Base-by-base conservation (phyloP, 2,888 invertebrate species). In the Pseudococcus jackbeardsleyi region DNA sequence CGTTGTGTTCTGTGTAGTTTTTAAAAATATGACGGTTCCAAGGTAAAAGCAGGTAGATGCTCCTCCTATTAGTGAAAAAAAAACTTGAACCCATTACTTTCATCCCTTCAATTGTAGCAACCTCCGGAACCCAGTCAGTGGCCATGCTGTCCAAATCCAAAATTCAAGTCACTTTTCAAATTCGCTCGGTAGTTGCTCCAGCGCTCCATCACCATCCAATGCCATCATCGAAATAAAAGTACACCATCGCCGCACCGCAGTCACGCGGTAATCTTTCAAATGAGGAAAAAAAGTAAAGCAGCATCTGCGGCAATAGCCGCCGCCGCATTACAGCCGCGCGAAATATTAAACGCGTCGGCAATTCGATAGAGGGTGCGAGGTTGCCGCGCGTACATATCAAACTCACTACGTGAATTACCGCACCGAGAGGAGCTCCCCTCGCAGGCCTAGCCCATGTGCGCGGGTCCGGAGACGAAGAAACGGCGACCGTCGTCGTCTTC, bases 341-440 rank as follows among this genome's bases (percentile, higher is more conserved):
- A 72, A 72, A 72, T 33, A 72, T 72, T 33, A 26, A 33, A 72
- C 72, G 72, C 72, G 72, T 33, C 72, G 33, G 33, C 72, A 72
- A 72, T 72, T 33, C 72, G 72, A 64, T 19, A 64, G 33, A 72
- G 26, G 72, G 72, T 72, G 72, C 72, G 72, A 72, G 72, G 72
- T 72, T 72, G 72, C 33, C 72, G 72, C 72, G 72, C 72, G 72
- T 72, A 72, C 26, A 33, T 72, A 72, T 72, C 72, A 72, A 72
- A 72, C 68, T 33, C 26, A 72, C 72, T 33, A 72, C 72, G 72
- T 72, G 72, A 72, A 72, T 72, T 72, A 72, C 72, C 72, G 33
- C 26, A 72, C 72, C 0, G 72, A 72, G 17, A 72, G 26, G 33
- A 72, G 72, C 33, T 15, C 26, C 26, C 33, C 72, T 33, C 72